Evolutionary conservation across 2,113 vertebrate genomes (phyloP), one percentile per base, ranked within the genome.

Genomic region (Apodemus sylvaticus): DNA sequence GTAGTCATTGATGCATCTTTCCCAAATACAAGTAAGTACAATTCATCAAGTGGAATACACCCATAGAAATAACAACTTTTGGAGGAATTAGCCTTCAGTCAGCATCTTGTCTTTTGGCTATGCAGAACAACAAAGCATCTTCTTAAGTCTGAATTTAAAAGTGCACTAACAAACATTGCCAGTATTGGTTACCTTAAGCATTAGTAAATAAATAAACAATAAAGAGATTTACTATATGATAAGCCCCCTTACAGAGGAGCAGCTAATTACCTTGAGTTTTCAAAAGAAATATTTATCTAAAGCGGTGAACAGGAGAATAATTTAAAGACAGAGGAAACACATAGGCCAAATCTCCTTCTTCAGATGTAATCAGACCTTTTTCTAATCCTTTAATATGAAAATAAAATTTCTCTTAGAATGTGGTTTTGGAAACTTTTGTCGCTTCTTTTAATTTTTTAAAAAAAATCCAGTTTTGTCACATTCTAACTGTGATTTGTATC

Each of bases 211-310:
- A 96, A 97, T 91, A 97, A 97, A 94, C 88, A 94, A 53, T 90
- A 76, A 66, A 93, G 68, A 97, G 73, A 81, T 93, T 91, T 95
- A 79, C 87, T 98, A 85, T 86, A 93, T 3, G 70, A 93, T 91
- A 97, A 97, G 83, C 39, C n/a, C 64, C 58, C 95, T 93, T 88
- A 66, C 93, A 94, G 90, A 96, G 92, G 48, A 36, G 22, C 90
- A 96, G 58, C 79, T 96, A 96, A 97, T 95, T 79, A 79, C 90
- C 94, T 97, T 93, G 90, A 83, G 87, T 95, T 97, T 97, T 96
- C 90, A 91, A 94, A 94, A 93, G 91, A 96, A 97, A 98, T 96
- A 94, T 96, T 97, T 97, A 94, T 93, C 73, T 39, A 91, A 31
- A 94, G 66, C 97, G 45, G 93, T 91, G 68, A 96, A 89, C 73